These are phyloP conservation scores for Pristionchus maxplancki DNA, from an alignment of 2,888 invertebrate genomes.

Conservation along the genomic window DNA sequence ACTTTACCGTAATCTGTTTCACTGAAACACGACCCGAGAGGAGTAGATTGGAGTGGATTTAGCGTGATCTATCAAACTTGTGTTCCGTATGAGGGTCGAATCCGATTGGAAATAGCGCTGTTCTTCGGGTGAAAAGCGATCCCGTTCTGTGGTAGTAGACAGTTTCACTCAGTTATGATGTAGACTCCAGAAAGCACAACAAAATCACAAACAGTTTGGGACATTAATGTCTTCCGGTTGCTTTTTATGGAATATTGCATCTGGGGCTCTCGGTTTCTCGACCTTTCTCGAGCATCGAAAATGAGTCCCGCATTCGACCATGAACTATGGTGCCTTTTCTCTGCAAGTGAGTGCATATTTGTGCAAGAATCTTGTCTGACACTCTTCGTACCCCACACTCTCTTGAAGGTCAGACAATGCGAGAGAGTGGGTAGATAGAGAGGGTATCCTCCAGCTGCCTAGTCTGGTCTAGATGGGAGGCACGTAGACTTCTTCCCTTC, in stretches of 20 bases:
- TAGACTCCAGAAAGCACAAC: too few species aligned
- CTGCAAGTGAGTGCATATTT: background rate
- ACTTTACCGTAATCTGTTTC: background rate
- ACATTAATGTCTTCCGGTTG: too few species aligned
- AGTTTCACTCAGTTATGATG: too few species aligned
- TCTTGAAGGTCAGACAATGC: background rate
- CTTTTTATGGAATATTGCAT: too few species aligned
- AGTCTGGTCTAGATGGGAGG: background rate
- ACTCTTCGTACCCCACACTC: background rate
- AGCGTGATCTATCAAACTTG: slow-evolving; percentile 1
- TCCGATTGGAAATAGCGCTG: background rate
- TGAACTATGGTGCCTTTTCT: background rate
- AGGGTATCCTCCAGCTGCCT: background rate
- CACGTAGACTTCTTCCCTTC: background rate
- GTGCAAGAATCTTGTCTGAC: background rate
- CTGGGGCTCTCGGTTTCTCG: background rate
- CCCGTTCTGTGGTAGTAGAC: background rate
- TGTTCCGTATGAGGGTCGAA: background rate
- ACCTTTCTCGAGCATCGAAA: background rate
- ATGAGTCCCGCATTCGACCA: background rate
- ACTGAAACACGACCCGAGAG: background rate
- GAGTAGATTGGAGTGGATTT: background rate
- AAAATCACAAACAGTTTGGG: too few species aligned
- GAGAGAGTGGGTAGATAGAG: background rate
- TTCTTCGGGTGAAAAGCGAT: background rate